Percentiles rank a stretch among this genome's conserved stretches.
Conservation (phyloP, 2,797 vertebrate genomes). For the Cuculus canorus region DNA sequence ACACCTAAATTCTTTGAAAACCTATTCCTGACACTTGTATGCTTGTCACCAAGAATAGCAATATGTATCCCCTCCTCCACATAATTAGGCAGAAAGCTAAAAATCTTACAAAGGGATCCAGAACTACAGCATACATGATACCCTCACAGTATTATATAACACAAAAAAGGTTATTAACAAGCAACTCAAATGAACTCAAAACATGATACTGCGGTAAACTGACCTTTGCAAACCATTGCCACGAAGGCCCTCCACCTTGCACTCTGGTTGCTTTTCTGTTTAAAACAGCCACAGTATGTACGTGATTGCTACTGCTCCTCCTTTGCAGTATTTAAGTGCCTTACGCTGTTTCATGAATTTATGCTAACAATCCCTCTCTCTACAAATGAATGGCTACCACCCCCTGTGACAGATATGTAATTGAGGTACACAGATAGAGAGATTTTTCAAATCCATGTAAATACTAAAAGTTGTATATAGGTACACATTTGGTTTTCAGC, state of each 20-base stretch:
- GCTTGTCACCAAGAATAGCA: background rate
- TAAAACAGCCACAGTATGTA: background rate
- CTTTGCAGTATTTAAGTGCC: background rate
- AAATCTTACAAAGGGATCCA: slow-evolving; percentile 28
- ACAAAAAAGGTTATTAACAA: slow-evolving; percentile 35
- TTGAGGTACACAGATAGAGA: background rate
- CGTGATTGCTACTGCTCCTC: background rate
- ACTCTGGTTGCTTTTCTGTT: background rate
- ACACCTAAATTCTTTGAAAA: background rate
- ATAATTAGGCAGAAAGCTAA: slow-evolving; percentile 32
- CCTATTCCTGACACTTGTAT: background rate
- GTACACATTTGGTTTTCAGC: background rate
- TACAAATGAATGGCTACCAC: background rate
- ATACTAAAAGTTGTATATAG: background rate
- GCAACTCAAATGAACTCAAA: slow-evolving; percentile 44
- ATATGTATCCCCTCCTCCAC: background rate
- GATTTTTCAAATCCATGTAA: background rate
- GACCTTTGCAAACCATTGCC: slow-evolving; percentile 21
- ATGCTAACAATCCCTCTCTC: background rate
- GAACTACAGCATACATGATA: background rate
- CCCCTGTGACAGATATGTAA: background rate
- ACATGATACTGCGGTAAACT: slow-evolving; percentile 4
- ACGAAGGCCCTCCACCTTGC: background rate
- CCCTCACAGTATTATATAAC: background rate
- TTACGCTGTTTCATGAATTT: background rate